Conservation (phyloP, 2,113 vertebrate genomes). For the Apodemus speciosus region DNA sequence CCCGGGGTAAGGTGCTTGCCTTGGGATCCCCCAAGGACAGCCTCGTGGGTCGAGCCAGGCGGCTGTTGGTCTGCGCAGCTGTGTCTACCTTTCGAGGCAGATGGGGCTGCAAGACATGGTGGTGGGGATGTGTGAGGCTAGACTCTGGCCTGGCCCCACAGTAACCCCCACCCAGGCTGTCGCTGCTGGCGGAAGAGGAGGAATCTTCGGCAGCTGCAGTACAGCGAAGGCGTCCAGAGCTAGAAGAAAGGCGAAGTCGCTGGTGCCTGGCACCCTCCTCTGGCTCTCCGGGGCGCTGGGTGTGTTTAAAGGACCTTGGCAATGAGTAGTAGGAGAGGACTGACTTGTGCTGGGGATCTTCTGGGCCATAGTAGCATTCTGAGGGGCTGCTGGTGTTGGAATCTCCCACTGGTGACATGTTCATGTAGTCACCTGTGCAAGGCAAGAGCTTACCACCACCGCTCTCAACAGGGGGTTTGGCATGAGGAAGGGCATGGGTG, state of each 20-base stretch:
- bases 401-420: constrained; percentile 92
- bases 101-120: constrained; percentile 73
- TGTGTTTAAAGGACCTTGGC: constrained; percentile 92
- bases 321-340: constrained; percentile 91
- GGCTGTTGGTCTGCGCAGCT: constrained; percentile 84
- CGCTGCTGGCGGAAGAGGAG: constrained; percentile 91
- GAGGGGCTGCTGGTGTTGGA: constrained; percentile 91
- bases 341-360: constrained; percentile 85
- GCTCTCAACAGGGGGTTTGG: constrained; percentile 86
- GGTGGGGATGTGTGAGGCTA: constrained; percentile 58
- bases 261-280: constrained; percentile 83
- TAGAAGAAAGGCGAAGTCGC: constrained; percentile 85
- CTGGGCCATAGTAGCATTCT: constrained; percentile 86
- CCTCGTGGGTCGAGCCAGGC: constrained; percentile 87
- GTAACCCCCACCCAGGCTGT: constrained; percentile 89
- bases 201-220: constrained; percentile 86
- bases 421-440: constrained; percentile 90
- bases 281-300: constrained; percentile 77
- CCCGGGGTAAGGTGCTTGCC: constrained; percentile 90
- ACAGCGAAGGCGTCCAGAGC: constrained; percentile 86
- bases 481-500: constrained; percentile 75
- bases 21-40: constrained; percentile 89
- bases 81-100: constrained; percentile 83
- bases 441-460: constrained; percentile 87
- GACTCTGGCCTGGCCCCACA: constrained; percentile 70